A percentile compares a stretch with the other conserved stretches of the same genome.
phyloP scores from a whole-genome alignment of 2,888 invertebrate genomes.

The Diloba caeruleocephala region DNA sequence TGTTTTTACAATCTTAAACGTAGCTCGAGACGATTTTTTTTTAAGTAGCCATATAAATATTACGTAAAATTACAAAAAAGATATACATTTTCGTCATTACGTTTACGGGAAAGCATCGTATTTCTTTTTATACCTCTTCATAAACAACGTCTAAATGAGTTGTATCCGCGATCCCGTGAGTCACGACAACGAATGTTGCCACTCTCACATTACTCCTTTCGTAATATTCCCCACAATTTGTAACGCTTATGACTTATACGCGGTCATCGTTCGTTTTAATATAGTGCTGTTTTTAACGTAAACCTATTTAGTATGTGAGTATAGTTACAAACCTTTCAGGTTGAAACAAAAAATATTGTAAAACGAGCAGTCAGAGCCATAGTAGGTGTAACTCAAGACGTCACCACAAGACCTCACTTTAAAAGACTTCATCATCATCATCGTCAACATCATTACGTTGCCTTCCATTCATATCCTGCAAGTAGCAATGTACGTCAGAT shows the following conservation, averaged over 20 bases:
- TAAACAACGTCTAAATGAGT: conserved; percentile 64
- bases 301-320: conserved; percentile 8
- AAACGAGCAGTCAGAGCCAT: too few relatives aligned
- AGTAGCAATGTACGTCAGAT: too few relatives aligned
- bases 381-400: too few relatives aligned
- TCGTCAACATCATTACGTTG: too few relatives aligned
- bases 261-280: conserved; percentile 62
- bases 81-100: conserved; percentile 53
- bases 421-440: too few relatives aligned
- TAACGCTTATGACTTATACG: conserved; percentile 59
- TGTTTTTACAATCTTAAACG: conserved; percentile 12
- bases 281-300: conserved; percentile 52
- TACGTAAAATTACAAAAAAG: conserved; percentile 13
- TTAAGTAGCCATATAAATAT: conserved; percentile 18
- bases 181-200: conserved; percentile 52
- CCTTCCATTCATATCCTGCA: too few relatives aligned
- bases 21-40: conserved; percentile 9
- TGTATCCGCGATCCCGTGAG: conserved; percentile 45
- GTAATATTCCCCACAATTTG: conserved; percentile 65
- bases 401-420: too few relatives aligned
- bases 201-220: conserved; percentile 59
- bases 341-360: too few relatives aligned
- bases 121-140: conserved; percentile 61
- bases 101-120: conserved; percentile 53
- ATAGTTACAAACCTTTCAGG: too few relatives aligned